Evolutionary conservation across 2,888 invertebrate species (phyloP), one percentile per base, ranked within the genome.

Genomic region (Sarcophaga carnaria): DNA sequence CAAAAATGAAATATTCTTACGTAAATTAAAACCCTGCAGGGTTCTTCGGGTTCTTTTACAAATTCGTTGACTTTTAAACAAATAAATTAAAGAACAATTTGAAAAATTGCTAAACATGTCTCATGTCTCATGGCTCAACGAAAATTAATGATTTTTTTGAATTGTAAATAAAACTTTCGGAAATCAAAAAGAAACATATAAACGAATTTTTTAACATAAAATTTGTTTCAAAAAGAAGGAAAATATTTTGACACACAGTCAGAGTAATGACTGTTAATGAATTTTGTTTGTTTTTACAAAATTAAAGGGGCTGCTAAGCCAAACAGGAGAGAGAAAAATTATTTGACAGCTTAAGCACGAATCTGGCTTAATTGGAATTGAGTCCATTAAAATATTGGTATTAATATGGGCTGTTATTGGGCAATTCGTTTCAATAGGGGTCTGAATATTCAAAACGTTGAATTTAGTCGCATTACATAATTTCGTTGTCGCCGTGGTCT

Each of bases 11-110:
- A 10, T 37, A 70, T 20, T 1, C 20, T 70, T 45, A 45, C 69
- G 70, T 59, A 37, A 71, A n/a, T 54, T 49, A 80, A 75, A 75
- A 59, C 83, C 54, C 74, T 74, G 22, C 27, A 74, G 67, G 74
- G 17, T 77, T 47, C 64, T 81, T 47, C 22, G 11, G 22, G 62
- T 4, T 37, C 8, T 0, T 37, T 37, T 37, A 54, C 54, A 54
- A 54, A 54, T 54, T 14, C 54, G 54, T 54, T 54, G 54, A 54
- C 54, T 54, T 1, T 54, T 45, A 67, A 67, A 67, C 14, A 67
- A 37, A 17, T 45, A 17, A 66, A 66, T 37, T 45, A 20, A 10
- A 62, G 37, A 37, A 37, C 67, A 60, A n/a, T 45, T 20, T 37
- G 67, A 67, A 72, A 74, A 67, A 78, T 62, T 49, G 54, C 49